Base-by-base conservation (phyloP, 1,140 invertebrate species). In the Saxidomus purpurata region DNA sequence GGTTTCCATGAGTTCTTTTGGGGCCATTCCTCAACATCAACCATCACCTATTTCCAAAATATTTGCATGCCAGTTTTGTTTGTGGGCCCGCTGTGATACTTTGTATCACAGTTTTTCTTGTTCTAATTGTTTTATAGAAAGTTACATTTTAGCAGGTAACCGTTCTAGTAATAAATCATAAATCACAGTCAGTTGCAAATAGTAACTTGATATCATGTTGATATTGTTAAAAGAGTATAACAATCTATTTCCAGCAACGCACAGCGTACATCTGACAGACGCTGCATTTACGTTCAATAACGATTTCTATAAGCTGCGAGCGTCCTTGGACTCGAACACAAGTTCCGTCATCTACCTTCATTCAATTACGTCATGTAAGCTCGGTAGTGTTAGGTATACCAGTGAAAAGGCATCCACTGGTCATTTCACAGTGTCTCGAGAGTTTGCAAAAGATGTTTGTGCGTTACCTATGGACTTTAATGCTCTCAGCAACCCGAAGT, bases 391-490 rank as follows among this genome's bases (percentile, higher is more conserved):
- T 2, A 4, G 22, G 1, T 85, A 85, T 59, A 31, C 28, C 38
- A 71, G 25, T 3, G 67, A 69, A 67, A 85, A 36, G 69, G 69
- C 22, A 25, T 40, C 22, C 25, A 47, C 17, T 52, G 89, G 8
- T 55, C 71, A 63, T 59, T 63, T 85, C 31, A 36, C 83, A 17
- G 67, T 85, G 43, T 76, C 83, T 2, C n/a, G 43, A 17, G 67
- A 85, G 19, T 85, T 85, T 55, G 83, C 83, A 15, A 74, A 71
- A 28, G 83, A 71, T 15, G 47, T 85, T 3, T 85, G 83, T 76
- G 28, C 49, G 9, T 52, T 85, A n/a, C 69, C 83, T 1, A 34
- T 55, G 11, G 83, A 38, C 19, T 59, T 82, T 63, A 63, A 55
- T 38, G 6, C 55, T 11, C 2, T 40, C 9, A 85, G 67, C 31